These are phyloP conservation scores for Ctenodactylus gundi DNA, from an alignment of 2,113 vertebrate species.

Conservation along the genomic window DNA sequence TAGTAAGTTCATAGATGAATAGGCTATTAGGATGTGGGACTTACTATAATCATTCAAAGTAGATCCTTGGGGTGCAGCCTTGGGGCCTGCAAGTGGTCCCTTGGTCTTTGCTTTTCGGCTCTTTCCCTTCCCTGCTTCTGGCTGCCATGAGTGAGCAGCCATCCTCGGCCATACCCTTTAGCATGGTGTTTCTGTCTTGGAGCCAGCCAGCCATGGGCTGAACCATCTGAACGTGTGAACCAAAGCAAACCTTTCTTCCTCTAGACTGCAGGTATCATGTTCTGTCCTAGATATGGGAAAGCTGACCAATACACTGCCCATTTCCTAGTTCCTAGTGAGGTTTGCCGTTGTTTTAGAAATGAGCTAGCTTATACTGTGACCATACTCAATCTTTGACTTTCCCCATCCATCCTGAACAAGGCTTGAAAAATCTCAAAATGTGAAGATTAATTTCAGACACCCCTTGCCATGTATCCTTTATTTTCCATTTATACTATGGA, in stretches of 20 bases:
- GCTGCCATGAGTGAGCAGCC: not conserved
- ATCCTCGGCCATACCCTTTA: not conserved
- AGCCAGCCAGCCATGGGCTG: not conserved
- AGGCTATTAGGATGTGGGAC: not conserved
- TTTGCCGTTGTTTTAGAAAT: not conserved
- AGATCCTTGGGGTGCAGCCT: not conserved
- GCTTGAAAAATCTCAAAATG: not conserved
- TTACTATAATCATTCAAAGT: not conserved
- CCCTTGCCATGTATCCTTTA: not conserved
- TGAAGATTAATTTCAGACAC: not conserved
- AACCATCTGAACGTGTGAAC: not conserved
- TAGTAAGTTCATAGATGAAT: too few species aligned
- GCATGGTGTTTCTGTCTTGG: not conserved
- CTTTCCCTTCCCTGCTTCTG: too few species aligned
- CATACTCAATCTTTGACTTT: not conserved
- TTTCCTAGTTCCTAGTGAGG: not conserved
- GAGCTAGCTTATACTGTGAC: not conserved
- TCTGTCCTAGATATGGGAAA: not conserved
- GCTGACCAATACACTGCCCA: not conserved
- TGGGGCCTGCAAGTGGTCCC: not conserved
- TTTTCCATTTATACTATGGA: not conserved
- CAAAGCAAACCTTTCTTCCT: not conserved
- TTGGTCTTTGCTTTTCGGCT: not conserved
- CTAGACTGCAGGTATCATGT: not conserved
- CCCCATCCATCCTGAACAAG: not conserved